phyloP scores from a whole-genome alignment of 2,888 invertebrate species.

The Polymixis lichenea region DNA sequence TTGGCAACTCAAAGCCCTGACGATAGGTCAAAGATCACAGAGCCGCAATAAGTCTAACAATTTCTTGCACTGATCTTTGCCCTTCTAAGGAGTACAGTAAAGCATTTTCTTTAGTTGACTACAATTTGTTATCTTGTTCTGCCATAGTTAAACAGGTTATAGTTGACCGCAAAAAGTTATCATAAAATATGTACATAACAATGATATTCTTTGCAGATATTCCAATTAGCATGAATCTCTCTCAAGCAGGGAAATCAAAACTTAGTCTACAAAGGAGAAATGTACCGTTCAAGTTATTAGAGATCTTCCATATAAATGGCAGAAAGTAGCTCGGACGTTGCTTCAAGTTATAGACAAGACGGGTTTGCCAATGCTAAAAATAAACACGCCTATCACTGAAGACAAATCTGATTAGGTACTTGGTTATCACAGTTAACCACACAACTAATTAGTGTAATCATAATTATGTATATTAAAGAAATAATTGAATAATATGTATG shows the following conservation, averaged over 20 bases:
- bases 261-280: background rate
- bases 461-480: background rate
- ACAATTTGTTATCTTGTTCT: background rate
- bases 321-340: constrained; percentile 2
- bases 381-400: constrained; percentile 15
- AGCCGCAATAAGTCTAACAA: constrained; percentile 45
- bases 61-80: constrained; percentile 44
- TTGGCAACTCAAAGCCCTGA: constrained; percentile 48
- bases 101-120: constrained; percentile 24
- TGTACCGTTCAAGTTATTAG: background rate
- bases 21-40: constrained; percentile 46
- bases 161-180: background rate
- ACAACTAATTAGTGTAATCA: background rate
- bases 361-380: constrained; percentile 14
- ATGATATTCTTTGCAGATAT: background rate
- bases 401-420: constrained; percentile 1
- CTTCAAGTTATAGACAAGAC: constrained; percentile 8
- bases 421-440: background rate
- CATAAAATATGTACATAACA: background rate
- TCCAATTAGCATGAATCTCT: background rate
- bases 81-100: constrained; percentile 18
- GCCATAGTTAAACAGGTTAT: background rate
- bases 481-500: background rate
- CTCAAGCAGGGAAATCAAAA: too few relatives aligned
- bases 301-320: background rate